Evolutionary conservation across 2,113 vertebrate species (phyloP).

Genomic region (Callaeas wilsoni): DNA sequence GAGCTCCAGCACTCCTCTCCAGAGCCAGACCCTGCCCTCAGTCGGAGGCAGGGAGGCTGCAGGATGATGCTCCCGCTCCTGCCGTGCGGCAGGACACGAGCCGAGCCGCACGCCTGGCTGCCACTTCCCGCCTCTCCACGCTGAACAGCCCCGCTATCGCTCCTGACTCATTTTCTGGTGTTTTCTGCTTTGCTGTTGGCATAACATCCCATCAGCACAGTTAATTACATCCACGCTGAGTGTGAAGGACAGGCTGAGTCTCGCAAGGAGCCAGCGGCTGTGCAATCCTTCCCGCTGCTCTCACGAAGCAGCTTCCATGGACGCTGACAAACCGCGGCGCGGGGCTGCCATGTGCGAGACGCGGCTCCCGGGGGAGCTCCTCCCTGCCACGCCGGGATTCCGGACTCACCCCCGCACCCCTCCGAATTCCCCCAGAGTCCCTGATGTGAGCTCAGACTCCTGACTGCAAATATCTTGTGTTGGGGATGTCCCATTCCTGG

Average conservation of each 20-base stretch:
- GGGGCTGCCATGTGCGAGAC: neutral
- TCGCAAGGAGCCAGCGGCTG: conserved; percentile 55
- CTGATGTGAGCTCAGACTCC: accelerated
- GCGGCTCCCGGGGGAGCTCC: neutral
- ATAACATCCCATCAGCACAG: conserved; percentile 67
- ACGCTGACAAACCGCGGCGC: neutral
- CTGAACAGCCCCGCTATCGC: neutral
- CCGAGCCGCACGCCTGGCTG: neutral
- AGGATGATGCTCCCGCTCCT: neutral
- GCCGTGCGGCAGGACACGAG: neutral
- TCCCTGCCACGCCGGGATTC: accelerated
- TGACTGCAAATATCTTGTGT: accelerated
- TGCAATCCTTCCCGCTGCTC: conserved; percentile 45
- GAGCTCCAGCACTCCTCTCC: neutral
- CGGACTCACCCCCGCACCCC: neutral
- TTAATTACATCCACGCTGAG: conserved; percentile 74
- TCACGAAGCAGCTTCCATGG: neutral
- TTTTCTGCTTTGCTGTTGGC: conserved; percentile 66
- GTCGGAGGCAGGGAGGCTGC: neutral
- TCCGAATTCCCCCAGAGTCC: accelerated
- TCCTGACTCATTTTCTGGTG: conserved; percentile 57
- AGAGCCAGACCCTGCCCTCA: neutral
- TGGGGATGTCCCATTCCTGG: neutral
- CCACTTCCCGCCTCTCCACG: neutral
- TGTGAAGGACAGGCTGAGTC: conserved; percentile 74